A percentile compares a stretch with the other conserved stretches of the same genome.
These are phyloP conservation scores for Uropsilus gracilis DNA, from an alignment of 2,113 vertebrate species.

Conservation along the genomic window DNA sequence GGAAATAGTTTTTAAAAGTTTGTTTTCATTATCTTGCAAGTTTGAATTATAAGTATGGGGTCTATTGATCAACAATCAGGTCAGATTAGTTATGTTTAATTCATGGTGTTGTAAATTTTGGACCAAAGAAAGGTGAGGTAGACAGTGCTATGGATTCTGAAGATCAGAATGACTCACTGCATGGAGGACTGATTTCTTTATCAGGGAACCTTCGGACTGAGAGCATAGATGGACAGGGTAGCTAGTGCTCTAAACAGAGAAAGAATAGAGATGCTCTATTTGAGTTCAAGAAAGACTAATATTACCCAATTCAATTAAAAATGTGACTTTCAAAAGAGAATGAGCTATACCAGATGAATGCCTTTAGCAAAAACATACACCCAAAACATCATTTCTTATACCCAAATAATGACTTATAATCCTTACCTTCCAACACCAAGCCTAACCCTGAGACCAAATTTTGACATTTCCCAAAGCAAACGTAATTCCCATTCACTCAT, in stretches of 20 bases:
- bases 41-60: neutral
- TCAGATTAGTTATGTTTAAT: neutral
- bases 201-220: rapidly evolving
- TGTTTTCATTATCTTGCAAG: neutral
- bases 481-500: neutral
- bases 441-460: neutral
- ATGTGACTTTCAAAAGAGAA: neutral
- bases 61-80: neutral
- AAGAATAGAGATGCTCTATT: neutral
- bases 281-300: neutral
- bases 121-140: neutral
- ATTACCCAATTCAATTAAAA: neutral
- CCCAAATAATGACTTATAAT: neutral
- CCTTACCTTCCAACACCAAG: neutral
- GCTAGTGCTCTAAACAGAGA: neutral
- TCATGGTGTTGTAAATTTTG: neutral
- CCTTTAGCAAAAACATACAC: neutral
- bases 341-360: neutral
- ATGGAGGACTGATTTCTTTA: neutral
- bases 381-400: neutral
- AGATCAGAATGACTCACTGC: neutral
- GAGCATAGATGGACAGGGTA: neutral
- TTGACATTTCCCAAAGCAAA: neutral
- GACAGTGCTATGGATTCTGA: neutral
- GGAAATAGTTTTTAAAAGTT: neutral